phyloP scores from a whole-genome alignment of 2,113 vertebrate genomes.

The Vulpes ferrilata region DNA sequence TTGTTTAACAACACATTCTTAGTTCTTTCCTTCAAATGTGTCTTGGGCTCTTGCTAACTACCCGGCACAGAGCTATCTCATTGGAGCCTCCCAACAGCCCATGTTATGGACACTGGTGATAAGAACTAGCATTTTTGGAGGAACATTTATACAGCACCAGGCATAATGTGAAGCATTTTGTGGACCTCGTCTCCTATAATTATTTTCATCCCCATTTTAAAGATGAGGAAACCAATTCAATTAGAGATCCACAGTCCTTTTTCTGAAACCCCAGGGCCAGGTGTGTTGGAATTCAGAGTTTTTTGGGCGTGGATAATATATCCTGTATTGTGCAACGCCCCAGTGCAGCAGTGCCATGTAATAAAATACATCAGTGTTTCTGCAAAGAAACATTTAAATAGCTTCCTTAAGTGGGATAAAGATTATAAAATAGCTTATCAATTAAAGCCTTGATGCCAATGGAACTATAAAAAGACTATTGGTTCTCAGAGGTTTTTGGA shows the following conservation, averaged over 20 bases:
- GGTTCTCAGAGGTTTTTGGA: not conserved
- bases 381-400: not conserved
- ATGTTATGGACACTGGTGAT: not conserved
- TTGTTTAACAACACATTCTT: not conserved
- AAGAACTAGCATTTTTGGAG: not conserved
- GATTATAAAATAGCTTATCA: not conserved
- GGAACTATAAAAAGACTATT: not conserved
- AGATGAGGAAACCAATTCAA: not conserved
- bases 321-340: not conserved
- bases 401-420: not conserved
- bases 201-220: slow-evolving; percentile 18
- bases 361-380: not conserved
- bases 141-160: not conserved
- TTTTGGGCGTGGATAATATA: not conserved
- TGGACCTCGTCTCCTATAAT: not conserved
- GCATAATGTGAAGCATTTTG: not conserved
- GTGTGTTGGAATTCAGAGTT: not conserved
- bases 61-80: not conserved
- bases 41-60: not conserved
- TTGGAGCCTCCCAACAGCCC: not conserved
- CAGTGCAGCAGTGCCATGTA: no score
- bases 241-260: not conserved
- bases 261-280: not conserved
- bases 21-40: not conserved
- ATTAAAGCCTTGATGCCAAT: not conserved